phyloP scores from a whole-genome alignment of 64 coral and sea anemone species.

The Montipora efflorescens region DNA sequence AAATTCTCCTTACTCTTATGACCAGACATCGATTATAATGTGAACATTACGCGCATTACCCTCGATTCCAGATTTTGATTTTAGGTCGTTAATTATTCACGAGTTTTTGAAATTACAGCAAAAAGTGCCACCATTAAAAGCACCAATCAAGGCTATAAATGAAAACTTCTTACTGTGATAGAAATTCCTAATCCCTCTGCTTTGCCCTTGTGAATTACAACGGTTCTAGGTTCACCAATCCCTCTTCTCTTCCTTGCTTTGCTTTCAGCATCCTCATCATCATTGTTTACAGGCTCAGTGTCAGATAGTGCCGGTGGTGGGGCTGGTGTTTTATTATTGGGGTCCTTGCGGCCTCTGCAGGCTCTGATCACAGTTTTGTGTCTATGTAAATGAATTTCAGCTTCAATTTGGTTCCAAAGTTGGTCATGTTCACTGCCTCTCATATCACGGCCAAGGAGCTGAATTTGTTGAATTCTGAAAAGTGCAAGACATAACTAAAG shows the following conservation, averaged over 20 bases:
- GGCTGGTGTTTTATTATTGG: constrained; percentile 85
- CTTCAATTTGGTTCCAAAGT: constrained; percentile 98
- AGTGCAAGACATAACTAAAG: background rate
- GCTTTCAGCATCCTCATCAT: constrained; percentile 80
- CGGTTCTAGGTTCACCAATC: constrained; percentile 94
- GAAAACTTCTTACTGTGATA: constrained; percentile 76
- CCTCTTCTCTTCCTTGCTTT: constrained; percentile 87
- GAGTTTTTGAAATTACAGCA: too few species aligned
- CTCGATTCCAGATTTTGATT: too few species aligned
- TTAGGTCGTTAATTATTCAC: too few species aligned
- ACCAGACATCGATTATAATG: background rate
- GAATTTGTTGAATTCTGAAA: constrained; percentile 99
- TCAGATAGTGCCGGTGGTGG: constrained; percentile 78
- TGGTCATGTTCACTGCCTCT: constrained; percentile 92
- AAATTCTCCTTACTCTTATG: too few species aligned
- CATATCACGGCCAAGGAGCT: constrained; percentile 96
- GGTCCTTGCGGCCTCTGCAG: constrained; percentile 95
- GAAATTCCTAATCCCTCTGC: constrained; percentile 96
- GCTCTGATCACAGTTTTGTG: constrained; percentile 99
- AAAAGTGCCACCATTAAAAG: too few species aligned
- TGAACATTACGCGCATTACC: too few species aligned
- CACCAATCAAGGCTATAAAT: too few species aligned
- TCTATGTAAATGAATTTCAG: constrained; percentile 97
- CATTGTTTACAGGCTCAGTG: constrained; percentile 41
- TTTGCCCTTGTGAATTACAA: constrained; percentile 87